Percentiles rank a stretch among this genome's conserved stretches.
Conservation (phyloP, 2,113 vertebrate species). For the Pantherophis guttatus region DNA sequence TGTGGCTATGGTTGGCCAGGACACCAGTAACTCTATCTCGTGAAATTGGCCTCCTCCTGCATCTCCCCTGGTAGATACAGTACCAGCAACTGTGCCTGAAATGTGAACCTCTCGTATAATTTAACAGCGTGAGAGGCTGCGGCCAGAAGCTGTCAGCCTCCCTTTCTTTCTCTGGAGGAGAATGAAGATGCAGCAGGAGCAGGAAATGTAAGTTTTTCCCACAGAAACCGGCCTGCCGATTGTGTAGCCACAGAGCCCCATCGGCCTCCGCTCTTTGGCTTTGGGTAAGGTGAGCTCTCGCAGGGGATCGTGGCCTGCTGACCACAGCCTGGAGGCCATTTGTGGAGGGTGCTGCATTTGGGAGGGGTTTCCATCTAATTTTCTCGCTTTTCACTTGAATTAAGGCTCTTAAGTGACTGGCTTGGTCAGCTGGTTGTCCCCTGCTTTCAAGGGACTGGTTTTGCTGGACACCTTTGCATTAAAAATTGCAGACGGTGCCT, state of each 20-base stretch:
- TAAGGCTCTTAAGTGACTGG: not conserved
- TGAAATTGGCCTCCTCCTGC: constrained; percentile 33
- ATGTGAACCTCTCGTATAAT: constrained; percentile 36
- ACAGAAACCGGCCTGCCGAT: not conserved
- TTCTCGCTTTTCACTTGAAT: not conserved
- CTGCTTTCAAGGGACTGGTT: not conserved
- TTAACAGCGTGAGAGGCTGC: not conserved
- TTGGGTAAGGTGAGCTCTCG: not conserved
- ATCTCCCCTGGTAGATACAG: constrained; percentile 29
- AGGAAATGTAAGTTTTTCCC: constrained; percentile 43
- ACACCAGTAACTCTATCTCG: constrained; percentile 50
- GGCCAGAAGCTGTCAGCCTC: not conserved
- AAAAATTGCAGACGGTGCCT: not conserved
- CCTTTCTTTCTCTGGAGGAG: not conserved
- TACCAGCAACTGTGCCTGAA: constrained; percentile 43
- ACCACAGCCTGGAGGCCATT: not conserved
- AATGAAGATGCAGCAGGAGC: not conserved
- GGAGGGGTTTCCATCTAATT: not conserved
- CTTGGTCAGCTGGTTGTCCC: not conserved
- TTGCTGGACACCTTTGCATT: not conserved
- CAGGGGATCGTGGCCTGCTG: not conserved
- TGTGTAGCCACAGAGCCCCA: not conserved
- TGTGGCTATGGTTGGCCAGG: constrained; percentile 28
- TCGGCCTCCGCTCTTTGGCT: not conserved
- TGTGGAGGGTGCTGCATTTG: not conserved